Percentiles rank a stretch among this genome's conserved stretches.
phyloP scores from a whole-genome alignment of 23 tunicate genomes.

The Diplosoma virens region DNA sequence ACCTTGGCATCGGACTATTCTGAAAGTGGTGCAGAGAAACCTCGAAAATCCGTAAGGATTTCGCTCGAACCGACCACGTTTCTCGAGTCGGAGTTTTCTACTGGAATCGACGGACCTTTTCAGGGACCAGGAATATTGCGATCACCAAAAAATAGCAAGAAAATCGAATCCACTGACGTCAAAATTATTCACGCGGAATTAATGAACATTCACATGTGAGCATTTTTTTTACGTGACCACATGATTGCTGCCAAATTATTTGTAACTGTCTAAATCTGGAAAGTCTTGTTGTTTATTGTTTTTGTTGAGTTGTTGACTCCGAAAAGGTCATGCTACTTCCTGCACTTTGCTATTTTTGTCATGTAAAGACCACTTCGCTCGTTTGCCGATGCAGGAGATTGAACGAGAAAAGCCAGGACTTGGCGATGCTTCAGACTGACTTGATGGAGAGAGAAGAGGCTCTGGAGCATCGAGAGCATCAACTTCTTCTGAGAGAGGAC shows the following conservation, averaged over 20 bases:
- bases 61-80: constrained; percentile 53
- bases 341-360: no score
- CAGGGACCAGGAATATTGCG: constrained; percentile 47
- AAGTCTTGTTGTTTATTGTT: no score
- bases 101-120: constrained; percentile 16
- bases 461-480: constrained; percentile 31
- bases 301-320: no score
- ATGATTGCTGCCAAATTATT: no score
- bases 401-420: constrained; percentile 39
- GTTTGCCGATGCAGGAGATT: constrained; percentile 39
- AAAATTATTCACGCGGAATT: constrained; percentile 74
- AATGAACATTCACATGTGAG: constrained; percentile 56
- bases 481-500: constrained; percentile 41
- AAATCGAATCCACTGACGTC: constrained; percentile 49
- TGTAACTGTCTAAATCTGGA: no score
- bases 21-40: constrained; percentile 3
- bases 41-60: constrained; percentile 55
- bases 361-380: no score
- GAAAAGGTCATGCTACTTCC: no score
- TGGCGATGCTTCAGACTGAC: constrained; percentile 6
- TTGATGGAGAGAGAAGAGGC: constrained; percentile 26
- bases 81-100: constrained; percentile 36
- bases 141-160: neutral
- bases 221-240: no score
- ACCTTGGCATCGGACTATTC: constrained; percentile 48